Conservation (phyloP, 2,888 invertebrate species). For the Lymantria dispar region DNA sequence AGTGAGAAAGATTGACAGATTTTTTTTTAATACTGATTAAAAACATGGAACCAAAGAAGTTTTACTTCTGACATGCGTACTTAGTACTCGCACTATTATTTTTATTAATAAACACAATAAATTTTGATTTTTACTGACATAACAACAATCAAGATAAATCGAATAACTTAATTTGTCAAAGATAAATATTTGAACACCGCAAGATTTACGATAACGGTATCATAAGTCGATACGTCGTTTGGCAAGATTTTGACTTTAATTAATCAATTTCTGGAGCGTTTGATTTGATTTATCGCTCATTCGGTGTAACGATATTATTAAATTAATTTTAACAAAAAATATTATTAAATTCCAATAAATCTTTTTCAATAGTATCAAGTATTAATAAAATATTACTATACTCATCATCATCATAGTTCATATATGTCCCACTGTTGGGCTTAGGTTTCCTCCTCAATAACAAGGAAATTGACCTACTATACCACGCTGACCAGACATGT, state of each 20-base stretch:
- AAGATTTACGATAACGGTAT: slow-evolving; percentile 31
- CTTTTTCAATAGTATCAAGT: neutral
- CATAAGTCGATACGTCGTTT: slow-evolving; percentile 5
- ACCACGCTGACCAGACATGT: too few species aligned
- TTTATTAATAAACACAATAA: neutral
- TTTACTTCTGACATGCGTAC: too few species aligned
- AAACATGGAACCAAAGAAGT: too few species aligned
- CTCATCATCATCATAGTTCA: too few species aligned
- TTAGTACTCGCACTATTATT: too few species aligned
- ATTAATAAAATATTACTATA: neutral
- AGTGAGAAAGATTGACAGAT: too few species aligned
- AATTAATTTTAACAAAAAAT: neutral
- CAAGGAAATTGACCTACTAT: too few species aligned
- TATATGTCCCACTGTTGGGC: too few species aligned
- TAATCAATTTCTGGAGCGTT: slow-evolving; percentile 30
- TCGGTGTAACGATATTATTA: slow-evolving; percentile 23
- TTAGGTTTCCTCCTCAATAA: too few species aligned
- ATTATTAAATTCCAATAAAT: neutral
- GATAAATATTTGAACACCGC: slow-evolving; percentile 23
- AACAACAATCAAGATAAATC: slow-evolving; percentile 27
- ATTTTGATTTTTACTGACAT: slow-evolving; percentile 12
- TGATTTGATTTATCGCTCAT: slow-evolving; percentile 25
- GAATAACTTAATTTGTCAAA: slow-evolving; percentile 35
- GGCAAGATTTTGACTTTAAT: slow-evolving; percentile 26
- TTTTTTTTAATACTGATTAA: too few species aligned